These are phyloP conservation scores for Girardinichthys multiradiatus DNA, from an alignment of 2,113 vertebrate genomes.

Conservation along the genomic window DNA sequence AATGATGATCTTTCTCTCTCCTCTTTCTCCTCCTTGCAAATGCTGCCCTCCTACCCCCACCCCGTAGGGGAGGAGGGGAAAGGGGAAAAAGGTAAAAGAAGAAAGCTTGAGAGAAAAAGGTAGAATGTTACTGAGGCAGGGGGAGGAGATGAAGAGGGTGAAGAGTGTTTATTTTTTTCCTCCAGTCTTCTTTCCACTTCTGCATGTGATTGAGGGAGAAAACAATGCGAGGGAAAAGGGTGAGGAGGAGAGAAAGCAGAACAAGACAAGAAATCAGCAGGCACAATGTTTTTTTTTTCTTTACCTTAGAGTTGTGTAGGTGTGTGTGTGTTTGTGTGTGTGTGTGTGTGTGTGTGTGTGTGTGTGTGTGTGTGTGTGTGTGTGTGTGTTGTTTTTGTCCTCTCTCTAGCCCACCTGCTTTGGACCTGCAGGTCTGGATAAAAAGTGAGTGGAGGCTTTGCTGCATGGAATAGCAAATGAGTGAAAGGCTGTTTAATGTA, in stretches of 20 bases:
- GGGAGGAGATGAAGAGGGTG: constrained; percentile 12
- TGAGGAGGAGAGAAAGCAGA: constrained; percentile 56
- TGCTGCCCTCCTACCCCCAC: constrained; percentile 35
- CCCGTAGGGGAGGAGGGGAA: constrained; percentile 16
- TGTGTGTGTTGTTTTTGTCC: not conserved
- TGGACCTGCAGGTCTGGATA: constrained; percentile 51
- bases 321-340: constrained; percentile 9
- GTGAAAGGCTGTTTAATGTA: constrained; percentile 17
- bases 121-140: constrained; percentile 43
- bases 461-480: constrained; percentile 22
- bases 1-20: constrained; percentile 77
- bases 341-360: constrained; percentile 21
- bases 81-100: constrained; percentile 33
- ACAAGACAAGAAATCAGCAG: constrained; percentile 62
- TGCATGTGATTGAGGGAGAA: constrained; percentile 66
- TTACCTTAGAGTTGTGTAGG: constrained; percentile 47
- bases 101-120: constrained; percentile 52
- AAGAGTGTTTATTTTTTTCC: constrained; percentile 31
- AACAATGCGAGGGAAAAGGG: constrained; percentile 59
- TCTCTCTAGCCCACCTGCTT: constrained; percentile 30
- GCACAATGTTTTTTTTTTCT: constrained; percentile 44
- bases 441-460: constrained; percentile 56
- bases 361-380: constrained; percentile 4
- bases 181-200: constrained; percentile 54
- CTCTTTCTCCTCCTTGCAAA: constrained; percentile 36